These are phyloP conservation scores for Rapana venosa DNA, from an alignment of 2,888 invertebrate species.

Conservation along the genomic window DNA sequence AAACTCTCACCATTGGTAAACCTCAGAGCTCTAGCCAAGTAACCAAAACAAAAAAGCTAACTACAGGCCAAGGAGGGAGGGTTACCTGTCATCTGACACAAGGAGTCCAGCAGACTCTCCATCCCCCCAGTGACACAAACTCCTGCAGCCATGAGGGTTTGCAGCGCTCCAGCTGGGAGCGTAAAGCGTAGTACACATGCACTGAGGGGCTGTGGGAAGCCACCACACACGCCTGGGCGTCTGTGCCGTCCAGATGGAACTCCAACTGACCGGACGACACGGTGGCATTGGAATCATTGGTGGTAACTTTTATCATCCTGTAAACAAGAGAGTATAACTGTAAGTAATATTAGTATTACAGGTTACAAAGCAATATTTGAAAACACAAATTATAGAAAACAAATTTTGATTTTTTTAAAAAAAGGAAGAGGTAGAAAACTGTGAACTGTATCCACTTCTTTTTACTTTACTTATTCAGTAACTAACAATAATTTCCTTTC, in stretches of 20 bases:
- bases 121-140: slow-evolving; percentile 79
- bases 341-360: too few relatives aligned
- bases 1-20: too few relatives aligned
- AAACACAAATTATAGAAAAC: not conserved
- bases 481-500: too few relatives aligned
- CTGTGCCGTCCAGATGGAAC: slow-evolving; percentile 59
- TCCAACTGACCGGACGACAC: slow-evolving; percentile 54
- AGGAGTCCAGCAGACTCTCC: slow-evolving; percentile 78
- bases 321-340: not conserved
- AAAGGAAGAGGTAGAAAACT: too few relatives aligned
- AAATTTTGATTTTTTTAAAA: too few relatives aligned
- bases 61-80: too few relatives aligned
- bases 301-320: slow-evolving; percentile 31
- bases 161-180: slow-evolving; percentile 66
- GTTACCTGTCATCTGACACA: slow-evolving; percentile 74
- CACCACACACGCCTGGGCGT: slow-evolving; percentile 67
- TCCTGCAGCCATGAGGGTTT: slow-evolving; percentile 78
- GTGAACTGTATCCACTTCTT: too few relatives aligned
- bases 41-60: too few relatives aligned
- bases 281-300: slow-evolving; percentile 56
- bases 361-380: not conserved
- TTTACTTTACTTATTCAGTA: too few relatives aligned
- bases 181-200: slow-evolving; percentile 70
- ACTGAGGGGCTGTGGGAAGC: slow-evolving; percentile 69
- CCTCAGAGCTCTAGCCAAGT: too few relatives aligned